Base-by-base conservation (phyloP, 2,113 vertebrate species). In the Odocoileus hemionus region DNA sequence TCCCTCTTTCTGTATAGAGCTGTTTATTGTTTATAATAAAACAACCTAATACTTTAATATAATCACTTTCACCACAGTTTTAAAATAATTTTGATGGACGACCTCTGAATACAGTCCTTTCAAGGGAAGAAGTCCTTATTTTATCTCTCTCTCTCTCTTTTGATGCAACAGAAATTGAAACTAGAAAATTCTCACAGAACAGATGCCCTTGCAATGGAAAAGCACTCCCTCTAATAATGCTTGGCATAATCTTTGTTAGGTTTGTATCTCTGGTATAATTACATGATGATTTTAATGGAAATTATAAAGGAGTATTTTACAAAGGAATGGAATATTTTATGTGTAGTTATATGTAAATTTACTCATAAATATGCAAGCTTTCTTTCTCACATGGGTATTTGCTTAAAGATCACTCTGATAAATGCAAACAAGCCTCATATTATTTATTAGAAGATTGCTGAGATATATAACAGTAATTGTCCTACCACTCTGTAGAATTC, bases 251-350 rank as follows among this genome's bases (percentile, higher is more conserved):
- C 97, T 98, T 98, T 98, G 97, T 98, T 96, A 98, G 97, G 97
- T 98, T 98, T 98, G 98, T 98, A 97, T 98, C 96, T 98, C 97
- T 98, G 96, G 94, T 97, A 98, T 98, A 98, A 98, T 98, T 98
- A 98, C 98, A 97, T 91, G 91, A 98, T 98, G 92, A 98, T 98
- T 98, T 98, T 99, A 98, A 98, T 98, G 97, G 97, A 98, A 98
- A 98, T 98, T 98, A 94, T 98, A 98, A 97, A 98, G 97, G 98
- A 97, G 97, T 98, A 98, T 98, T 98, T 98, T 96, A 96, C 97
- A 98, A 98, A 98, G 96, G 95, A 98, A 98, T 84, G 61, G 95
- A 98, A 98, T 97, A 98, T 98, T 98, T 98, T 97, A 98, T 97
- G 97, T 98, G 97, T 91, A 98, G 98, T 98, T 98, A 96, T 97